Evolutionary conservation across 2,888 invertebrate species (phyloP).

Genomic region (Norana najaformis): DNA sequence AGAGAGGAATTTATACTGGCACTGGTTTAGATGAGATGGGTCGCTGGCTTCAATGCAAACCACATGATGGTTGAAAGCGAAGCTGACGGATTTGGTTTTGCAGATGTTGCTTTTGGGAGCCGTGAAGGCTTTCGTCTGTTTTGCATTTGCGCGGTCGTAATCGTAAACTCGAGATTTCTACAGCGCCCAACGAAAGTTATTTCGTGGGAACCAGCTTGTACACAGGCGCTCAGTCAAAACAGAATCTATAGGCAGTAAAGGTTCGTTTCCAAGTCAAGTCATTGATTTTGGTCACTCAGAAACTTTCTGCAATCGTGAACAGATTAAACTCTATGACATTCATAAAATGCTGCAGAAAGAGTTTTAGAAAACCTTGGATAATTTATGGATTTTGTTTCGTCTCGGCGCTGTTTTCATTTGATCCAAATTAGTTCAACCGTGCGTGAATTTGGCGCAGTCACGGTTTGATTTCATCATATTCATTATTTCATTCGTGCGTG

Average conservation of each 20-base stretch:
- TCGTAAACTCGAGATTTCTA: too few relatives aligned
- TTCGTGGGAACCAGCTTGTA: too few relatives aligned
- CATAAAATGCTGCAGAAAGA: too few relatives aligned
- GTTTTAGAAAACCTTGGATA: too few relatives aligned
- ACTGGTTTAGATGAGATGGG: background rate
- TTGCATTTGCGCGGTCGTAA: too few relatives aligned
- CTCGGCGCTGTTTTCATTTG: background rate
- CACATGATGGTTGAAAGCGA: background rate
- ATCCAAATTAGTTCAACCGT: background rate
- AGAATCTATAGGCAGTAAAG: too few relatives aligned
- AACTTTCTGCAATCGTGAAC: too few relatives aligned
- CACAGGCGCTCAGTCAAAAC: too few relatives aligned
- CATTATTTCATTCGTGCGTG: background rate
- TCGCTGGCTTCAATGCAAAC: background rate
- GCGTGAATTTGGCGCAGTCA: background rate
- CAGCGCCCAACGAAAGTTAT: too few relatives aligned
- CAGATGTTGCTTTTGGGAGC: background rate
- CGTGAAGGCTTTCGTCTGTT: background rate
- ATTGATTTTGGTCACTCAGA: too few relatives aligned
- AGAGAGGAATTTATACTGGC: background rate
- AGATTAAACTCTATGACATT: too few relatives aligned
- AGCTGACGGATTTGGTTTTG: constrained; percentile 2
- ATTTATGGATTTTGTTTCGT: background rate
- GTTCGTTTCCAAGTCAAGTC: too few relatives aligned
- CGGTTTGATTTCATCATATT: background rate